Evolutionary conservation across 2,113 vertebrate genomes (phyloP), one percentile per base, ranked within the genome.

Genomic region (Junco hyemalis): DNA sequence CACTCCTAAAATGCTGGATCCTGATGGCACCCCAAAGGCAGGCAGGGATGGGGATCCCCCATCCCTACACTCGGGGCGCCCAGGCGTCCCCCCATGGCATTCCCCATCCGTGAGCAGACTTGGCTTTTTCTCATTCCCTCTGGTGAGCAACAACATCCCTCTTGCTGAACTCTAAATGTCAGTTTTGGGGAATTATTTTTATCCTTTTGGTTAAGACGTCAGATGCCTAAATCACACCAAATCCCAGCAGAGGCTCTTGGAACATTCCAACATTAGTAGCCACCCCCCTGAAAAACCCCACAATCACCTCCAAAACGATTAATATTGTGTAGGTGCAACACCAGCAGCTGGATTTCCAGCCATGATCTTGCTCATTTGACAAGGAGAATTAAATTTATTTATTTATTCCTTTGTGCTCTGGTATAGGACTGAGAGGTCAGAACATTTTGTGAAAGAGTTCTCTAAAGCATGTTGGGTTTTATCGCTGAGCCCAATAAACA

Each of bases 371-470:
- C 74, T 70, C 35, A 3, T 53, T 61, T 40, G n/a, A 90, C 50
- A 70, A 57, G 22, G 5, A 33, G 13, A 88, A 76, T 77, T 71
- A 59, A 74, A 76, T 76, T 51, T 65, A 80, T 86, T 92, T 89
- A 80, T 76, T 80, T 66, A 84, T 93, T 78, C 76, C 69, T 86
- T 89, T 5, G 2, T 73, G 73, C 81, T 29, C 61, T 74, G 57
- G 51, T 81, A 61, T 81, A 57, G 90, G 84, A 96, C 60, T 44
- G 50, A 78, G 66, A 14, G 6, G 85, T 53, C 0, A 0, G 88
- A 93, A 85, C 66, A 59, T 74, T 76, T 48, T 76, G 88, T 84
- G 85, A 54, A 56, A 51, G 80, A 45, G 26, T 35, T 81, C 84
- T 82, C 57, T 35, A 51, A 64, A 33, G 60, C 78, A 44, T 24